A percentile compares a stretch with the other conserved stretches of the same genome.
These are phyloP conservation scores for Vidua macroura DNA, from an alignment of 2,113 vertebrate genomes.

Conservation along the genomic window DNA sequence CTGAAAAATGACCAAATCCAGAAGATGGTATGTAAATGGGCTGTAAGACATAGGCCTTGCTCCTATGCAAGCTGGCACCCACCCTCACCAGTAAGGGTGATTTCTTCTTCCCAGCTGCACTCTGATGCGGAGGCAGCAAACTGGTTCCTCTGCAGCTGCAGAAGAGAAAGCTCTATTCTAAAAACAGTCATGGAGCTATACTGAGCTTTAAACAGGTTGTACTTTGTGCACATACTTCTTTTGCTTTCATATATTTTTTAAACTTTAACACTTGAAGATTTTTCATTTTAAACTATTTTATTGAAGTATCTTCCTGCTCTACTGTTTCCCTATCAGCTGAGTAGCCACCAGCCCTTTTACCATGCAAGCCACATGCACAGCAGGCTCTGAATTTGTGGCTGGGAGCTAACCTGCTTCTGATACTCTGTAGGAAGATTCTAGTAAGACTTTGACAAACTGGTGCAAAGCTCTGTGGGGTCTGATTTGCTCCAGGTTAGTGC, in stretches of 20 bases:
- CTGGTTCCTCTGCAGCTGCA: neutral
- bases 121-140: neutral
- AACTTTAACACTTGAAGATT: neutral
- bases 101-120: neutral
- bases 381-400: neutral
- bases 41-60: neutral
- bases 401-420: neutral
- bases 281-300: neutral
- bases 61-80: accelerated
- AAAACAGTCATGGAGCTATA: neutral
- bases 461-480: neutral
- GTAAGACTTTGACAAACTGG: neutral
- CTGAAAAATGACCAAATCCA: neutral
- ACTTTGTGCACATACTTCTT: neutral
- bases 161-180: neutral
- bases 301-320: neutral
- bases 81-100: neutral
- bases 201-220: neutral
- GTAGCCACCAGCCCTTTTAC: neutral
- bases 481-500: neutral
- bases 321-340: neutral
- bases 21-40: neutral
- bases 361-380: neutral
- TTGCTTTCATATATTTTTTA: neutral
- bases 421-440: neutral